Conservation (phyloP, 2,113 vertebrate genomes). For the Burhinus oedicnemus region DNA sequence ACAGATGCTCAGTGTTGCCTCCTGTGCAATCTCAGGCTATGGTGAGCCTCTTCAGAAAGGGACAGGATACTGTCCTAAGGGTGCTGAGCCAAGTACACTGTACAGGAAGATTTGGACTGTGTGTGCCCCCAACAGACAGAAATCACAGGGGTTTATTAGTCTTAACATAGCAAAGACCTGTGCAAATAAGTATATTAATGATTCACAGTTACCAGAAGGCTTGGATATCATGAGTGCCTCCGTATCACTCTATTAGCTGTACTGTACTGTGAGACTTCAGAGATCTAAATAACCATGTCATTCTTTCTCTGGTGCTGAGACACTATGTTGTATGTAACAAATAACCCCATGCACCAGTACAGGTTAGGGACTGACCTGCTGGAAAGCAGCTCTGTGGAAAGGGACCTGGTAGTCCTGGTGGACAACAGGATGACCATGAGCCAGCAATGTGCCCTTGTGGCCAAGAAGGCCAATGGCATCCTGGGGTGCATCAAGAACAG, state of each 20-base stretch:
- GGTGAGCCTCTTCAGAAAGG: not conserved
- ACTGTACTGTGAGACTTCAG: not conserved
- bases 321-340: not conserved
- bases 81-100: not conserved
- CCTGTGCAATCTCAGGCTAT: not conserved
- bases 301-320: not conserved
- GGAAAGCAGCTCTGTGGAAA: too few relatives aligned
- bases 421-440: too few relatives aligned
- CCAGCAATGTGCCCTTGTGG: too few relatives aligned
- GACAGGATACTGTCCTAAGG: not conserved
- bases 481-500: too few relatives aligned
- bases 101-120: accelerated
- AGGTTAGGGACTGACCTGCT: too few relatives aligned
- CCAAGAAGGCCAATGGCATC: too few relatives aligned
- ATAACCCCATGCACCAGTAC: not conserved
- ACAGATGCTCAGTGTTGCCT: not conserved
- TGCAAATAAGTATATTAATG: not conserved
- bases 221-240: not conserved
- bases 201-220: not conserved
- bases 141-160: not conserved
- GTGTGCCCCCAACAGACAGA: not conserved
- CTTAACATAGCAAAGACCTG: not conserved
- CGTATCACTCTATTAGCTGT: not conserved
- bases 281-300: not conserved
- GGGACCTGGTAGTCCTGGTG: too few relatives aligned